Evolutionary conservation across 2,888 invertebrate species (phyloP), one percentile per base, ranked within the genome.

Genomic region (Formica aserva): DNA sequence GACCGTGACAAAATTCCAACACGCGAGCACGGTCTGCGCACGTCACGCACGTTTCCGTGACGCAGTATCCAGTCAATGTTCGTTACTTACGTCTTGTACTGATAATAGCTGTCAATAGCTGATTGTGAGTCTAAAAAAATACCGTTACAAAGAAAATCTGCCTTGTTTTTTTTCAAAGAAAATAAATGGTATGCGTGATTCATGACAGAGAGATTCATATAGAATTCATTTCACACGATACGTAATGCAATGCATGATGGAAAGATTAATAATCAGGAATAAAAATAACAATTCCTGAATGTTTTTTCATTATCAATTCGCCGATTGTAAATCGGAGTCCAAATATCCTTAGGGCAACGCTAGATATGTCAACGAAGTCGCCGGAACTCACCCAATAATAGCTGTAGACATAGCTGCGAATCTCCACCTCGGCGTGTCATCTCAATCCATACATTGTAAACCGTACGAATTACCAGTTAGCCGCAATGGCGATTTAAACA

Each of bases 361-460:
- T 57, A 69, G 41, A 60, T 32, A 57, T 78, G 57, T 69, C 67
- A 67, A 67, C 69, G 45, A 69, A 69, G 45, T 71, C 45, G 35
- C 22, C 69, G 15, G 32, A 86, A 92, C 92, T 92, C 90, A 92
- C 92, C 92, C 81, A 86, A 88, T 75, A 83, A 90, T 87, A 85
- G 75, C 78, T 85, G 84, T 86, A 89, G 88, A 92, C 92, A 92
- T 92, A 91, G 90, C 92, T 92, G 90, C 87, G 88, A 71, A 87
- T 89, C 87, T 69, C 72, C 88, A 72, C 88, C 86, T 89, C 83
- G 88, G 78, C 87, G 89, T 88, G 88, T 92, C 92, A 92, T 92
- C 88, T 90, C 91, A 88, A 85, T 90, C 84, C 84, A 67, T 76
- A 87, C 80, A 78, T 84, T 48, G 72, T 69, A 87, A 75, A 78